A percentile compares a stretch with the other conserved stretches of the same genome.
Conservation (phyloP, 2,113 vertebrate species). For the Phyllostomus discolor region DNA sequence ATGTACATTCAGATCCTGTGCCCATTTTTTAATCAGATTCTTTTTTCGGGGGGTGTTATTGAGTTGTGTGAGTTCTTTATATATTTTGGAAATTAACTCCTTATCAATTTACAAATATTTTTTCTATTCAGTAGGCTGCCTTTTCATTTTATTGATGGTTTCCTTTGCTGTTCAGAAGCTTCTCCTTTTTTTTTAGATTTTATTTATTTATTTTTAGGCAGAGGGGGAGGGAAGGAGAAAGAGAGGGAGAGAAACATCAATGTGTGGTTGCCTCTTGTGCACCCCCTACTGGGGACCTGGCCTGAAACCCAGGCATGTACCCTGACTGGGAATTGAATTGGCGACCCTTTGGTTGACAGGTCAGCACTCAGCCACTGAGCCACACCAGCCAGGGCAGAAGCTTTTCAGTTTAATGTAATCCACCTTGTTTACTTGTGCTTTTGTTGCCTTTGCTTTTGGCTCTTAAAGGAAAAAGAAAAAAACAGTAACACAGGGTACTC, state of each 20-base stretch:
- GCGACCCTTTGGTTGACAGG: too few relatives aligned
- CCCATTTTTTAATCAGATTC: background rate
- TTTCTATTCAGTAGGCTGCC: background rate
- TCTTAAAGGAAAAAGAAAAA: background rate
- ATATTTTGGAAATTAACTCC: background rate
- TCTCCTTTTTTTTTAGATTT: too few relatives aligned
- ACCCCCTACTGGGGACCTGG: too few relatives aligned
- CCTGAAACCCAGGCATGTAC: too few relatives aligned
- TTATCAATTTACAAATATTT: background rate
- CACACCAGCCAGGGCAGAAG: background rate
- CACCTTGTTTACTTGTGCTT: background rate
- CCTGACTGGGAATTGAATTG: too few relatives aligned
- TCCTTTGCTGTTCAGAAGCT: background rate
- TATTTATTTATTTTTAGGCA: too few relatives aligned
- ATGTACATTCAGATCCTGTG: background rate
- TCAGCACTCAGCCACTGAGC: too few relatives aligned
- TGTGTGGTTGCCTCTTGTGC: too few relatives aligned
- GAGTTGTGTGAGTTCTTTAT: background rate
- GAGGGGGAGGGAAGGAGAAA: too few relatives aligned
- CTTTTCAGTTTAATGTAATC: background rate
- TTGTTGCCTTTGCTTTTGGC: background rate
- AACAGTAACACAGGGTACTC: background rate
- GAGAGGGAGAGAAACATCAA: too few relatives aligned
- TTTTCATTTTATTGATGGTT: background rate
- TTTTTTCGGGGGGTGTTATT: background rate